A percentile compares a stretch with the other conserved stretches of the same genome.
Conservation (phyloP, 1,140 invertebrate genomes). For the Aphaenogaster floridana region DNA sequence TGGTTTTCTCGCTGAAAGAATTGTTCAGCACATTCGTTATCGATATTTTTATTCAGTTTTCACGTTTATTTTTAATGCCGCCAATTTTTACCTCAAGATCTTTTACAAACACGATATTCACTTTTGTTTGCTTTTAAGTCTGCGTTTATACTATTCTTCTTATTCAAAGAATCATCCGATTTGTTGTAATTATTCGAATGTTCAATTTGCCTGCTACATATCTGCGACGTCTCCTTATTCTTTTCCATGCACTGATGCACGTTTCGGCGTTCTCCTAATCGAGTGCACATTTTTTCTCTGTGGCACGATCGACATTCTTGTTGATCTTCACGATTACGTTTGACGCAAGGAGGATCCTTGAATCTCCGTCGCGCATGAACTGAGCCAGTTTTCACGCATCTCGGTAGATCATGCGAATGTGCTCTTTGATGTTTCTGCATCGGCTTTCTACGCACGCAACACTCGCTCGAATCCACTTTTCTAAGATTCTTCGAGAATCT, state of each 20-base stretch:
- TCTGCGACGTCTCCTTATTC: not conserved
- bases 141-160: not conserved
- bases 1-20: not conserved
- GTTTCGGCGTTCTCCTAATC: not conserved
- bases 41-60: not conserved
- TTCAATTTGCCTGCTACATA: not conserved
- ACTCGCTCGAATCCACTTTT: slow-evolving; percentile 60
- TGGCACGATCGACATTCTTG: not conserved
- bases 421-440: not conserved
- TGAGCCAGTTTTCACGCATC: not conserved
- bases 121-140: not conserved
- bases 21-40: not conserved
- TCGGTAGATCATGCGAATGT: not conserved
- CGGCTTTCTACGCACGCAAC: not conserved
- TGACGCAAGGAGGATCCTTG: not conserved
- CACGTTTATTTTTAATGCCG: not conserved
- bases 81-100: not conserved
- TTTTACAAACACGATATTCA: not conserved
- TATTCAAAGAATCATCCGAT: not conserved
- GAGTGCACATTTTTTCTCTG: not conserved
- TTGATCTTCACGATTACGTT: not conserved
- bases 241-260: not conserved
- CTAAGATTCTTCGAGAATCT: slow-evolving; percentile 44
- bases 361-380: not conserved
- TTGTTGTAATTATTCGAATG: not conserved